Percentiles rank a stretch among this genome's conserved stretches.
Evolutionary conservation across 2,113 vertebrate genomes (phyloP).

Genomic region (Colaptes auratus): DNA sequence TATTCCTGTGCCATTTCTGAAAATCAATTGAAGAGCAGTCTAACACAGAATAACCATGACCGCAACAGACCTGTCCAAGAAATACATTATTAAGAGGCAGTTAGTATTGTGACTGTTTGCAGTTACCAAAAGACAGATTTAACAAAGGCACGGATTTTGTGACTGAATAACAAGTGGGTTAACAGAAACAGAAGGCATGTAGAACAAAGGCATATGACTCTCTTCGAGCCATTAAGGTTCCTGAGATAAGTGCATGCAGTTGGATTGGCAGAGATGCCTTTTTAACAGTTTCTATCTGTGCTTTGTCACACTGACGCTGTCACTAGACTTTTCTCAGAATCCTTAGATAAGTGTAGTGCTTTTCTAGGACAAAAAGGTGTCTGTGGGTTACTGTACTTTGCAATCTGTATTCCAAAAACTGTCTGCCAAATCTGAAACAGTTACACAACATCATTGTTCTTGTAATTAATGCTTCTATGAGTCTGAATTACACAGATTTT

Average conservation of each 20-base stretch:
- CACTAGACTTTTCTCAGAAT: constrained; percentile 50
- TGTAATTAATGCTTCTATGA: background rate
- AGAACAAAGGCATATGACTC: constrained; percentile 2
- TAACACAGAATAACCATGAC: background rate
- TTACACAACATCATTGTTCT: background rate
- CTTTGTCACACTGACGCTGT: constrained; percentile 35
- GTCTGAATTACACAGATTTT: background rate
- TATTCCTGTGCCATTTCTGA: background rate
- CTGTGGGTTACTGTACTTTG: constrained; percentile 14
- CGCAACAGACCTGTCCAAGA: background rate
- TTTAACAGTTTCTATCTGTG: constrained; percentile 26
- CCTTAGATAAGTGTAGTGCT: constrained; percentile 34
- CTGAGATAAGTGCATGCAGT: background rate
- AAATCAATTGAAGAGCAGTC: background rate
- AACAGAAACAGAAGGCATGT: background rate
- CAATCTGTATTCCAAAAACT: background rate
- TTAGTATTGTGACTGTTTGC: background rate
- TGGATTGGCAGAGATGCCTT: constrained; percentile 8
- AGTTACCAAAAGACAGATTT: background rate
- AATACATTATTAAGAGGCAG: background rate
- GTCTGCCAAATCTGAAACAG: background rate
- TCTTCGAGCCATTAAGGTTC: background rate
- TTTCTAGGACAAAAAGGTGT: constrained; percentile 7
- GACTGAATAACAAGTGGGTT: background rate
- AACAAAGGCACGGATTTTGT: background rate